phyloP scores from a whole-genome alignment of 1,140 invertebrate genomes.

The Eriocheir sinensis region DNA sequence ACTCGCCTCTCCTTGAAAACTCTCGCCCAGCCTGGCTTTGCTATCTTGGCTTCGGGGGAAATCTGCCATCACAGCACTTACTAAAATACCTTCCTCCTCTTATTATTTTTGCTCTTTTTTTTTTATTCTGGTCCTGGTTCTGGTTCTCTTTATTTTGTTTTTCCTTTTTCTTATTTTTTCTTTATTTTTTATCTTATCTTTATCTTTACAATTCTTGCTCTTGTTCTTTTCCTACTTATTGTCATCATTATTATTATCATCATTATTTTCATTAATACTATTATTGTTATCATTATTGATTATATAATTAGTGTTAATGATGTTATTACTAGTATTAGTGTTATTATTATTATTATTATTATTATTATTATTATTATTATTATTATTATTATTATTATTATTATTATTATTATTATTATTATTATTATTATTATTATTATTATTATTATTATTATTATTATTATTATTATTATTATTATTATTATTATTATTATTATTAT shows the following conservation, averaged over 20 bases:
- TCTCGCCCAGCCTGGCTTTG: not conserved
- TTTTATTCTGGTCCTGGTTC: too few relatives aligned
- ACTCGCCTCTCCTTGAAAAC: not conserved
- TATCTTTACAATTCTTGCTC: not conserved
- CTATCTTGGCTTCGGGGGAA: not conserved
- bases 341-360: not conserved
- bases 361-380: conserved; percentile 25
- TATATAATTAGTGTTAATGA: not conserved
- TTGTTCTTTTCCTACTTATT: not conserved
- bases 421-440: conserved; percentile 1
- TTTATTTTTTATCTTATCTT: not conserved
- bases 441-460: not conserved
- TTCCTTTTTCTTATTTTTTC: too few relatives aligned
- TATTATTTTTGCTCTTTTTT: not conserved
- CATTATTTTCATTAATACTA: not conserved
- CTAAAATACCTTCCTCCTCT: not conserved
- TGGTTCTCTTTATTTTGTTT: too few relatives aligned
- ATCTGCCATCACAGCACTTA: not conserved
- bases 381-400: not conserved
- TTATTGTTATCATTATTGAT: not conserved
- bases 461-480: not conserved
- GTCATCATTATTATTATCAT: not conserved
- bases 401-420: conserved; percentile 20
- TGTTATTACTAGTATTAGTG: not conserved
- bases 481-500: not conserved